Percentiles rank a stretch among this genome's conserved stretches.
Evolutionary conservation across 2,888 invertebrate species (phyloP).

Genomic region (Argynnis bischoffii): DNA sequence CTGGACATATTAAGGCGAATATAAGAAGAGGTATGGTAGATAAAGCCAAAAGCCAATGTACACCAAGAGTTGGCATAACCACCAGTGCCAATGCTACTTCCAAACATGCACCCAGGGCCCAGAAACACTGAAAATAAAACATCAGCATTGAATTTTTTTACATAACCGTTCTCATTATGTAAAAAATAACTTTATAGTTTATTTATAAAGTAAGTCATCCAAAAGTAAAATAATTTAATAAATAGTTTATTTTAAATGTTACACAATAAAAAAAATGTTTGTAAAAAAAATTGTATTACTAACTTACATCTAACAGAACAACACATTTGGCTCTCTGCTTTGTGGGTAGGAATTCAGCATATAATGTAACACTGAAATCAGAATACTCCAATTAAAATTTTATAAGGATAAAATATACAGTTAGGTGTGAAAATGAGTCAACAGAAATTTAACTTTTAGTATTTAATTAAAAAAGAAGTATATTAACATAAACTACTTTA

Average conservation of each 20-base stretch:
- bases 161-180: no score
- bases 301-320: constrained; percentile 94
- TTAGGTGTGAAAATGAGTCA: no score
- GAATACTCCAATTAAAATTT: constrained; percentile 12
- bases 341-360: constrained; percentile 97
- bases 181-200: no score
- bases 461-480: no score
- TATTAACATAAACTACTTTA: no score
- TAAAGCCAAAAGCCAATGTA: constrained; percentile 95
- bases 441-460: no score
- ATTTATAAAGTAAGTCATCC: background rate
- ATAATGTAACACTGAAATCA: constrained; percentile 91
- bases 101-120: constrained; percentile 97
- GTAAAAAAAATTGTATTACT: background rate
- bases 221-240: background rate
- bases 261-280: no score
- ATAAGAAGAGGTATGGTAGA: constrained; percentile 93
- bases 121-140: constrained; percentile 89
- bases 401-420: no score
- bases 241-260: background rate
- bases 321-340: constrained; percentile 97
- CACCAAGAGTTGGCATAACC: constrained; percentile 95
- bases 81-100: constrained; percentile 94
- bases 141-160: constrained; percentile 8
- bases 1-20: constrained; percentile 91